Conservation (phyloP, 2,797 vertebrate genomes). For the Centroberyx gerrardi region DNA sequence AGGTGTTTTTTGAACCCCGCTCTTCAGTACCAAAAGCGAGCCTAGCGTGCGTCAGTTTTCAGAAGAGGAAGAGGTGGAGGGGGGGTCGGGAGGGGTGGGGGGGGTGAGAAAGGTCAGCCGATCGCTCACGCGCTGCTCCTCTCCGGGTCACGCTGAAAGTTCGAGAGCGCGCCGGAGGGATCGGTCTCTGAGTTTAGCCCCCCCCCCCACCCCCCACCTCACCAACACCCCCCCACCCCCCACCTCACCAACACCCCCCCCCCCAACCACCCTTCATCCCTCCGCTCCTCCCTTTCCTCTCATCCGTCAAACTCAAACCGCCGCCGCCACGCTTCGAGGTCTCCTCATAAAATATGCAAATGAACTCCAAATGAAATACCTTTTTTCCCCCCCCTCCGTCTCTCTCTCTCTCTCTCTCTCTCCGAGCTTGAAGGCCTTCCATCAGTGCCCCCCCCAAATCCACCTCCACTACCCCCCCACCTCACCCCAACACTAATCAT, state of each 20-base stretch:
- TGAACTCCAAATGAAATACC: constrained; percentile 76
- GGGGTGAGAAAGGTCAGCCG: too few relatives aligned
- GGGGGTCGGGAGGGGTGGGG: too few relatives aligned
- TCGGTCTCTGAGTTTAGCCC: too few relatives aligned
- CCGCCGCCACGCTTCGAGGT: constrained; percentile 55
- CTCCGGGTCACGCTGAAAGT: too few relatives aligned
- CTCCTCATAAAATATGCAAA: constrained; percentile 80
- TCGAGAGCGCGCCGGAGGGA: too few relatives aligned
- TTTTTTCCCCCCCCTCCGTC: constrained; percentile 47
- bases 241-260: not conserved
- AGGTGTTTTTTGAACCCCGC: too few relatives aligned
- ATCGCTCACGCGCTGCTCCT: too few relatives aligned
- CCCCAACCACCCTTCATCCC: not conserved
- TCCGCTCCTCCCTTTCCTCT: constrained; percentile 24
- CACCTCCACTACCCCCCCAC: constrained; percentile 85
- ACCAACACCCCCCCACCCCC: too few relatives aligned
- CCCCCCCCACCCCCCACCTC: too few relatives aligned
- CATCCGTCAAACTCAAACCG: constrained; percentile 52
- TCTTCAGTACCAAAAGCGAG: too few relatives aligned
- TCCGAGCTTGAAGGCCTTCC: constrained; percentile 69
- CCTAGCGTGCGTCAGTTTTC: too few relatives aligned
- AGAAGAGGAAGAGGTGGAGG: too few relatives aligned
- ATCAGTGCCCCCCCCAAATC: constrained; percentile 66
- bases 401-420: constrained; percentile 44
- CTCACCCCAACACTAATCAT: constrained; percentile 88